Conservation (phyloP, 2,888 invertebrate species). For the Cataglyphis cursor region DNA sequence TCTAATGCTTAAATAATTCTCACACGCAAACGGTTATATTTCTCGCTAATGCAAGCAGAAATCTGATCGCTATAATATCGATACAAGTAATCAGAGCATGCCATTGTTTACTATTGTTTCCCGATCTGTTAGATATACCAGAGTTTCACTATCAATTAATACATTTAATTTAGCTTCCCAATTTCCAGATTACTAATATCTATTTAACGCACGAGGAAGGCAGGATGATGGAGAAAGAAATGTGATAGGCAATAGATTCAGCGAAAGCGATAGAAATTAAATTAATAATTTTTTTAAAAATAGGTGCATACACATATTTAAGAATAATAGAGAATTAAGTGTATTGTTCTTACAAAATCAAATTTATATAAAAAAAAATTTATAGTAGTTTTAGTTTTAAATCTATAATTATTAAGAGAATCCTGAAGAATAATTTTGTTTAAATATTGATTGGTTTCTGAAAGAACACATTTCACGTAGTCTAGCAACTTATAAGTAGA, state of each 20-base stretch:
- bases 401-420: neutral
- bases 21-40: neutral
- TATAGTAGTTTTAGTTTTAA: neutral
- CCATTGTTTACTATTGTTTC: slow-evolving; percentile 14
- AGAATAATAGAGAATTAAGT: neutral
- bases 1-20: neutral
- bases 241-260: neutral
- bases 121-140: slow-evolving; percentile 22
- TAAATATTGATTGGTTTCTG: neutral
- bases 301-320: too few species aligned
- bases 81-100: slow-evolving; percentile 22
- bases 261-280: neutral
- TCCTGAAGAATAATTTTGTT: neutral
- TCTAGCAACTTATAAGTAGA: neutral
- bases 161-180: slow-evolving; percentile 7
- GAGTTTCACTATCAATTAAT: slow-evolving; percentile 33
- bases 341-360: neutral
- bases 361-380: slow-evolving; percentile 8
- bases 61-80: slow-evolving; percentile 30
- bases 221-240: neutral
- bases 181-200: slow-evolving; percentile 35
- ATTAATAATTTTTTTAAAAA: neutral
- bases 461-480: neutral
- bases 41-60: slow-evolving; percentile 10
- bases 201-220: neutral